Evolutionary conservation across 2,888 invertebrate species (phyloP).

Genomic region (Andrena chrysosceles): DNA sequence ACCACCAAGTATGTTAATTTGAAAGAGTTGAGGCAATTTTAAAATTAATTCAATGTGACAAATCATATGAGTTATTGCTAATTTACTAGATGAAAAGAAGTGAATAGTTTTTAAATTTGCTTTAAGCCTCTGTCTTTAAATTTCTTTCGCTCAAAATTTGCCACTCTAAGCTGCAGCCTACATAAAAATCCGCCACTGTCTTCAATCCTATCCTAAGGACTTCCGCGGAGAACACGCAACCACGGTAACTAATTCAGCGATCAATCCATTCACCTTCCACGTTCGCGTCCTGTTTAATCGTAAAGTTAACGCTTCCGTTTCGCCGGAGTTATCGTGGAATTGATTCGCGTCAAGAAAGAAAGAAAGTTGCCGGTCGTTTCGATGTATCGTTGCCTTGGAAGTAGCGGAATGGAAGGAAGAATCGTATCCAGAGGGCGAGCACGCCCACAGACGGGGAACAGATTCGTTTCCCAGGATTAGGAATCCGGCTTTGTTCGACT

Average conservation of each 20-base stretch:
- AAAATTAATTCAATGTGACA: too few species aligned
- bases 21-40: too few species aligned
- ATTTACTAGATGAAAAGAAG: too few species aligned
- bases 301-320: neutral
- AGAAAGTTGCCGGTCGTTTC: conserved; percentile 7
- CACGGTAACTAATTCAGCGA: neutral
- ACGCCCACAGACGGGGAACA: neutral
- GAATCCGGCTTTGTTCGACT: conserved; percentile 25
- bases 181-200: too few species aligned
- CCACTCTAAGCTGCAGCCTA: too few species aligned
- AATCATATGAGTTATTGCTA: too few species aligned
- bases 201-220: too few species aligned
- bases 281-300: neutral
- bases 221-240: too few species aligned
- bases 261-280: neutral
- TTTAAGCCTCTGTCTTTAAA: too few species aligned
- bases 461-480: conserved; percentile 47
- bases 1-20: too few species aligned
- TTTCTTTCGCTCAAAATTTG: too few species aligned
- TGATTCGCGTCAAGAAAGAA: conserved; percentile 12
- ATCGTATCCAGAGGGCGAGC: conserved; percentile 4
- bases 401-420: neutral
- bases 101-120: too few species aligned
- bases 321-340: neutral
- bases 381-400: conserved; percentile 18